Conservation (phyloP, 1,140 invertebrate species). For the Bilobella aurantiaca region DNA sequence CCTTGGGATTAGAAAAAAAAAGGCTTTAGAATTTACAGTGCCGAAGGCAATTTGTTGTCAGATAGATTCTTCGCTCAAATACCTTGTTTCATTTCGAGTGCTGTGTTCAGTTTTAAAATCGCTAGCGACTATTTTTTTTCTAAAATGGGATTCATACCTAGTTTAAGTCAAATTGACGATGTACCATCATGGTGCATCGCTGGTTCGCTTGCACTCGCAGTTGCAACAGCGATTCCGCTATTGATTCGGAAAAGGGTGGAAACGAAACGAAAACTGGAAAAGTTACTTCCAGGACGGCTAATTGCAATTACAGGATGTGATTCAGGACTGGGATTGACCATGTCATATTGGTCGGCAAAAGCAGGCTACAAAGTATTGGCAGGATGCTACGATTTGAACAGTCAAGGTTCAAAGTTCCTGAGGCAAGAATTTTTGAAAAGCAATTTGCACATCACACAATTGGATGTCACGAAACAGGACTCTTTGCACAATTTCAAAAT, state of each 20-base stretch:
- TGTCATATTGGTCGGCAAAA: slow-evolving; percentile 51
- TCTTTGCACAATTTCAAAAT: slow-evolving; percentile 43
- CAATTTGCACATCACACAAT: slow-evolving; percentile 41
- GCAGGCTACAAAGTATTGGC: slow-evolving; percentile 57
- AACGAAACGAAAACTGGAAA: not conserved
- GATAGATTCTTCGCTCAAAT: too few species aligned
- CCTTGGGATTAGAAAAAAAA: too few species aligned
- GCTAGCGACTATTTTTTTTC: too few species aligned
- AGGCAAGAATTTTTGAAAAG: slow-evolving; percentile 34
- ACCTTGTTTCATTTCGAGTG: too few species aligned
- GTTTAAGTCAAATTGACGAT: too few species aligned
- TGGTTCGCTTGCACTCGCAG: too few species aligned
- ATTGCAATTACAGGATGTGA: slow-evolving; percentile 70
- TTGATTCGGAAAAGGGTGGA: not conserved
- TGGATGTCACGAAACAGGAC: slow-evolving; percentile 56
- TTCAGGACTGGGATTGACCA: slow-evolving; percentile 64
- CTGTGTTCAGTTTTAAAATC: too few species aligned
- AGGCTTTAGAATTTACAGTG: too few species aligned
- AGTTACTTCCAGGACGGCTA: slow-evolving; percentile 10
- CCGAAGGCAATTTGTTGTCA: too few species aligned
- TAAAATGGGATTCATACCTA: too few species aligned
- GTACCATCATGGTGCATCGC: too few species aligned
- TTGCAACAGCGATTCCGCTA: not conserved
- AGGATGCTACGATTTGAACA: slow-evolving; percentile 51
- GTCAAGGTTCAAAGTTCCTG: slow-evolving; percentile 40